Conservation (phyloP, 2,888 invertebrate genomes). For the Zelleria hepariella region DNA sequence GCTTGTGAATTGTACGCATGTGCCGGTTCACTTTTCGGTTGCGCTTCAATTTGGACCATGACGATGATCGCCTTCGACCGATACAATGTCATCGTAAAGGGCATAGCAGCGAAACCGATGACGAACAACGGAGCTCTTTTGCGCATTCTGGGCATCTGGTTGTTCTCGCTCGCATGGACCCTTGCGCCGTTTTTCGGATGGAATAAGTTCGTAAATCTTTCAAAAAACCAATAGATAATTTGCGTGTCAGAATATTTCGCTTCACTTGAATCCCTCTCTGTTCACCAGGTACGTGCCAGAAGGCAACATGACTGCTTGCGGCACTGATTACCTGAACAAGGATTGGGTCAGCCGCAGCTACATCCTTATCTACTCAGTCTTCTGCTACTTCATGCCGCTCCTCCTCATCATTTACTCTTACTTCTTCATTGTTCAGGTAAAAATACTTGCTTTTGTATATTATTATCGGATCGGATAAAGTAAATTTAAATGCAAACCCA, state of each 20-base stretch:
- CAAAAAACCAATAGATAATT: neutral
- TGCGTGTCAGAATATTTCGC: neutral
- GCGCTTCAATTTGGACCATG: slow-evolving; percentile 94
- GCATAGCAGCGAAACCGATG: slow-evolving; percentile 87
- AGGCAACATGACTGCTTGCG: slow-evolving; percentile 94
- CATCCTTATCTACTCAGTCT: slow-evolving; percentile 83
- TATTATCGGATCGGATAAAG: neutral
- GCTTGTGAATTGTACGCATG: slow-evolving; percentile 91
- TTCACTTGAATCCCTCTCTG: neutral
- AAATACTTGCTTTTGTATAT: neutral
- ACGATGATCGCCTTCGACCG: slow-evolving; percentile 92
- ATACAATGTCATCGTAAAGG: slow-evolving; percentile 95
- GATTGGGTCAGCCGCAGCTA: slow-evolving; percentile 84
- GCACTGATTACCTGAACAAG: slow-evolving; percentile 87
- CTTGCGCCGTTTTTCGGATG: slow-evolving; percentile 89
- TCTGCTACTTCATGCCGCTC: slow-evolving; percentile 83
- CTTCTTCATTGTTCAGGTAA: slow-evolving; percentile 86
- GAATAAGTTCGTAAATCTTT: slow-evolving; percentile 73
- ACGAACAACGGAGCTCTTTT: slow-evolving; percentile 84
- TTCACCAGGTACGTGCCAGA: slow-evolving; percentile 86
- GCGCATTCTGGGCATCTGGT: slow-evolving; percentile 85
- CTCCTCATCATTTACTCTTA: slow-evolving; percentile 88
- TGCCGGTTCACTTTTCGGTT: slow-evolving; percentile 90
- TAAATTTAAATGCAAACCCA: neutral
- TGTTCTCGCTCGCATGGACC: slow-evolving; percentile 83